phyloP scores from a whole-genome alignment of 2,888 invertebrate genomes.

The Megamerina dolium region DNA sequence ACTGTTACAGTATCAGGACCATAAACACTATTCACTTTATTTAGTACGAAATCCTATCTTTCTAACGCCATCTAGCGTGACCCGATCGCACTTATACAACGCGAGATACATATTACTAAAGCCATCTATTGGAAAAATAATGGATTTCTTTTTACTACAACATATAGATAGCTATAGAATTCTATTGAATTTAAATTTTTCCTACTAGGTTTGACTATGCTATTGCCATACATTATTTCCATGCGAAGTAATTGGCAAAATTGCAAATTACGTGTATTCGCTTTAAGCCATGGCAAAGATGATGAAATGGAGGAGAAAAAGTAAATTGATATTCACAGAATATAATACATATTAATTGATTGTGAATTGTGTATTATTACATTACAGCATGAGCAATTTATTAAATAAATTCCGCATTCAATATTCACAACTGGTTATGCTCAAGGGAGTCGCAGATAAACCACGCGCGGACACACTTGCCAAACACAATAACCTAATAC shows the following conservation, averaged over 20 bases:
- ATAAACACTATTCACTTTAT: no score
- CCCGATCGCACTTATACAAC: no score
- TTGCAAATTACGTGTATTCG: slow-evolving; percentile 75
- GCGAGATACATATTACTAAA: no score
- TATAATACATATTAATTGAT: slow-evolving; percentile 12
- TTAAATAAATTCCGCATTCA: slow-evolving; percentile 91
- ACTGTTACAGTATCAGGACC: no score
- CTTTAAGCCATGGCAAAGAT: slow-evolving; percentile 74
- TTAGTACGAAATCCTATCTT: no score
- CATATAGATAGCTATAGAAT: no score
- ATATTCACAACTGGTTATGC: slow-evolving; percentile 85
- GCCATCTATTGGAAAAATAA: no score
- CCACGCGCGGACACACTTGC: slow-evolving; percentile 69
- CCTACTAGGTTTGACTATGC: slow-evolving; percentile 61
- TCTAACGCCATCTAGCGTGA: no score
- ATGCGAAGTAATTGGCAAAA: slow-evolving; percentile 70
- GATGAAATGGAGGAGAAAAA: slow-evolving; percentile 77
- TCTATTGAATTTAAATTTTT: background rate
- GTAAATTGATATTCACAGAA: slow-evolving; percentile 58
- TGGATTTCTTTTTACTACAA: no score
- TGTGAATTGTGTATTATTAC: background rate
- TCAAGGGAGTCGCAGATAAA: slow-evolving; percentile 80
- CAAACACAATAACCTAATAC: slow-evolving; percentile 67
- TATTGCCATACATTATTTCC: slow-evolving; percentile 79
- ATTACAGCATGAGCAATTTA: slow-evolving; percentile 80